Conservation (phyloP, 2,888 invertebrate species). For the Chloromyia formosa region DNA sequence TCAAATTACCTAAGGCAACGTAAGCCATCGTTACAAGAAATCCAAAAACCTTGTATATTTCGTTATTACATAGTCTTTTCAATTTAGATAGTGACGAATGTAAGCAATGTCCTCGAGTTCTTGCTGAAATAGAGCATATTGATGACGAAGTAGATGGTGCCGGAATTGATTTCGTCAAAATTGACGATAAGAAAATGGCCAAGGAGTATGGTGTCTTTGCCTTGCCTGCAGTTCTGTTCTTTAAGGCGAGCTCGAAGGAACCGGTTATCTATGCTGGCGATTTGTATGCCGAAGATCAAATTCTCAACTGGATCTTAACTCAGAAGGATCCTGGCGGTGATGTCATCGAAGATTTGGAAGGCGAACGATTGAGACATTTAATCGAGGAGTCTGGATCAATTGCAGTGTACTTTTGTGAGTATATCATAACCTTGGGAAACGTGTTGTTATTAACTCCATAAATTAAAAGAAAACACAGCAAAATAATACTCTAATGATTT, state of each 20-base stretch:
- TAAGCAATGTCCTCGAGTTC: constrained; percentile 89
- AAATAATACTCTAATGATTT: not conserved
- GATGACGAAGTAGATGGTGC: constrained; percentile 92
- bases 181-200: constrained; percentile 87
- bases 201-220: constrained; percentile 91
- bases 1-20: too few relatives aligned
- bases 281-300: constrained; percentile 85
- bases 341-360: constrained; percentile 87
- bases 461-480: not conserved
- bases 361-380: constrained; percentile 76
- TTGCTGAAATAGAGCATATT: constrained; percentile 89
- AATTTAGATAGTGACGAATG: constrained; percentile 87
- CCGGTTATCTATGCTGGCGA: constrained; percentile 93
- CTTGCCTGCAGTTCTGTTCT: constrained; percentile 88
- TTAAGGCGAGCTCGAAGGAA: constrained; percentile 86
- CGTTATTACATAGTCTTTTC: too few relatives aligned
- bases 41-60: too few relatives aligned
- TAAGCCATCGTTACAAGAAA: too few relatives aligned
- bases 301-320: constrained; percentile 88
- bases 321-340: constrained; percentile 93
- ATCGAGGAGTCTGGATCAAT: constrained; percentile 84
- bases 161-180: constrained; percentile 91
- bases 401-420: constrained; percentile 93
- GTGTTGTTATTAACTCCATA: not conserved
- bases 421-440: constrained; percentile 22